phyloP scores from a whole-genome alignment of 2,888 invertebrate species.

The Serripes groenlandicus region DNA sequence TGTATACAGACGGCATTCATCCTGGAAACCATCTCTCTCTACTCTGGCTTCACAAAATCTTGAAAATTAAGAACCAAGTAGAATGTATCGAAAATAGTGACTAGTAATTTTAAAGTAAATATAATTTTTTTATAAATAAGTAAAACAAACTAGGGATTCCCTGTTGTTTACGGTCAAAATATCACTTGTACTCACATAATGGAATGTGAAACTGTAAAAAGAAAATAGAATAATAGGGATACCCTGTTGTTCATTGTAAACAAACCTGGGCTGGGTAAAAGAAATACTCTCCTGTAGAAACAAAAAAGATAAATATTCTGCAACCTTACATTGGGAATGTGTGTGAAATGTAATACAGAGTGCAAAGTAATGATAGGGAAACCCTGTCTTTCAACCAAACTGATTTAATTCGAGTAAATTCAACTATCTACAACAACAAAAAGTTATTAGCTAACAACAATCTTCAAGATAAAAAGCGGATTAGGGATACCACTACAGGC shows the following conservation, averaged over 20 bases:
- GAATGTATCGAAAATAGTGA: background rate
- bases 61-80: background rate
- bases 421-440: no score
- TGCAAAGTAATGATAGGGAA: background rate
- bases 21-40: background rate
- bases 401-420: no score
- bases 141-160: background rate
- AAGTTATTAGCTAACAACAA: background rate
- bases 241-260: background rate
- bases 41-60: background rate
- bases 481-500: no score
- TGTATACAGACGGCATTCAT: background rate
- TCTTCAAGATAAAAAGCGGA: no score
- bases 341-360: background rate
- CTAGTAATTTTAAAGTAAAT: background rate
- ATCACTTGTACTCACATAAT: background rate
- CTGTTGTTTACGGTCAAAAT: background rate
- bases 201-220: background rate
- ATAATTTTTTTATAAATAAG: background rate
- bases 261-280: no score
- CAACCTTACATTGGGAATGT: background rate
- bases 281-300: background rate
- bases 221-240: background rate
- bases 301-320: background rate
- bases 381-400: background rate